Percentiles rank a stretch among this genome's conserved stretches.
These are phyloP conservation scores for Sarcophaga carnaria DNA, from an alignment of 2,888 invertebrate genomes.

Conservation along the genomic window DNA sequence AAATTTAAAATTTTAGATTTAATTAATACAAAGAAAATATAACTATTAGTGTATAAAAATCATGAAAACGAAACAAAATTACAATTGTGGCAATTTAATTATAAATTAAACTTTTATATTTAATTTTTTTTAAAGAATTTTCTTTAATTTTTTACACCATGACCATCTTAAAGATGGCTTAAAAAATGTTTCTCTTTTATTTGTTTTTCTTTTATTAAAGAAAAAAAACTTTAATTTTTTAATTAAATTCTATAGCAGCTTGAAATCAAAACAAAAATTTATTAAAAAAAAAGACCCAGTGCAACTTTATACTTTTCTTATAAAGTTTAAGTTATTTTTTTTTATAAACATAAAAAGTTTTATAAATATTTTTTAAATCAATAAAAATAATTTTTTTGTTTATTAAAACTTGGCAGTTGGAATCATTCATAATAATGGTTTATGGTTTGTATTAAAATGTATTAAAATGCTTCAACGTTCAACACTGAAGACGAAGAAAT, in stretches of 20 bases:
- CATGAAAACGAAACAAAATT: constrained; percentile 54
- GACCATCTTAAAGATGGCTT: constrained; percentile 73
- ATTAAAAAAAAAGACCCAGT: constrained; percentile 51
- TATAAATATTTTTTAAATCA: constrained; percentile 55
- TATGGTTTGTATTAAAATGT: constrained; percentile 12
- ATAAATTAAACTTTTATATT: constrained; percentile 73
- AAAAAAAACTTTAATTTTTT: background rate
- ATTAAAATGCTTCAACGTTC: no score
- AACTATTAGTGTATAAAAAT: background rate
- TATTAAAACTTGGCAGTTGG: constrained; percentile 45
- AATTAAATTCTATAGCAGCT: constrained; percentile 35
- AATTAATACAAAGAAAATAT: background rate
- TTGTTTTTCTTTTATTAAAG: constrained; percentile 55
- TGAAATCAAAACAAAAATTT: background rate
- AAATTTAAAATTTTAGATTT: constrained; percentile 16
- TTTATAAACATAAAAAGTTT: constrained; percentile 64
- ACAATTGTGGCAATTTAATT: constrained; percentile 79
- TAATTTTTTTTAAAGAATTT: constrained; percentile 71
- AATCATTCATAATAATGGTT: background rate
- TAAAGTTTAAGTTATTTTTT: constrained; percentile 63
- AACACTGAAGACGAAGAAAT: no score
- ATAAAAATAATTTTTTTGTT: constrained; percentile 65
- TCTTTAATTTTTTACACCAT: constrained; percentile 41
- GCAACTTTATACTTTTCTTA: constrained; percentile 64
- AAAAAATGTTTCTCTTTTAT: background rate